A percentile compares a stretch with the other conserved stretches of the same genome.
These are phyloP conservation scores for Lipotes vexillifer DNA, from an alignment of 2,113 vertebrate species.

Conservation along the genomic window DNA sequence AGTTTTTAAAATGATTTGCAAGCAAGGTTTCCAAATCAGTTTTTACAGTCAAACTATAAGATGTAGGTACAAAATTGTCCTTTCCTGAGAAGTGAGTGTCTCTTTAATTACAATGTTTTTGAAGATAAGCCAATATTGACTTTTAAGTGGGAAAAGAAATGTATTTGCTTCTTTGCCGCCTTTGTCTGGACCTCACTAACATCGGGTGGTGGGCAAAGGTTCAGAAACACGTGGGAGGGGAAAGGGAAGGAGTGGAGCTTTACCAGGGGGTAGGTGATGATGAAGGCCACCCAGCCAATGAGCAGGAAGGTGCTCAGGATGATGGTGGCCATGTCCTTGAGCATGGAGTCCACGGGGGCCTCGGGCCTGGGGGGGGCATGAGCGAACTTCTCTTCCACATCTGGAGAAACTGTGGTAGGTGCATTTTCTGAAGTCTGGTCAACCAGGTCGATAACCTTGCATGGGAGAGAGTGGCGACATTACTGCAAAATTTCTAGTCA, in stretches of 20 bases:
- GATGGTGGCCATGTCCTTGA: conserved; percentile 97
- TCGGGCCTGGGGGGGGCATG: conserved; percentile 77
- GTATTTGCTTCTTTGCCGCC: not conserved
- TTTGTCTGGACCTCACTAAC: not conserved
- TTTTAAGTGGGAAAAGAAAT: not conserved
- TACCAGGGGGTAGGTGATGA: conserved; percentile 98
- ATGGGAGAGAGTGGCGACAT: not conserved
- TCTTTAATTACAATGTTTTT: not conserved
- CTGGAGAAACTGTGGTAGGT: conserved; percentile 78
- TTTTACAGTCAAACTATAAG: not conserved
- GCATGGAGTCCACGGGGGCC: conserved; percentile 92
- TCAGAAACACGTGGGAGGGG: not conserved
- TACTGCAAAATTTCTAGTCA: not conserved
- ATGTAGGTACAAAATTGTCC: not conserved
- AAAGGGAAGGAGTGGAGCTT: not conserved
- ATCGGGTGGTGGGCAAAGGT: not conserved
- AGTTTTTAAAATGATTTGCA: not conserved
- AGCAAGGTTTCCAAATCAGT: not conserved
- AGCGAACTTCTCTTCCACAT: conserved; percentile 84
- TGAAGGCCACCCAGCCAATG: conserved; percentile 96
- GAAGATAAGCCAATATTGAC: not conserved
- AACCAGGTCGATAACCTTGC: conserved; percentile 89
- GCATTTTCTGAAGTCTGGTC: conserved; percentile 80
- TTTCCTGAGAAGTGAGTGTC: not conserved
- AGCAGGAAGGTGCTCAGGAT: conserved; percentile 96